Base-by-base conservation (phyloP, 2,797 vertebrate genomes). In the Enteromius mattozi region DNA sequence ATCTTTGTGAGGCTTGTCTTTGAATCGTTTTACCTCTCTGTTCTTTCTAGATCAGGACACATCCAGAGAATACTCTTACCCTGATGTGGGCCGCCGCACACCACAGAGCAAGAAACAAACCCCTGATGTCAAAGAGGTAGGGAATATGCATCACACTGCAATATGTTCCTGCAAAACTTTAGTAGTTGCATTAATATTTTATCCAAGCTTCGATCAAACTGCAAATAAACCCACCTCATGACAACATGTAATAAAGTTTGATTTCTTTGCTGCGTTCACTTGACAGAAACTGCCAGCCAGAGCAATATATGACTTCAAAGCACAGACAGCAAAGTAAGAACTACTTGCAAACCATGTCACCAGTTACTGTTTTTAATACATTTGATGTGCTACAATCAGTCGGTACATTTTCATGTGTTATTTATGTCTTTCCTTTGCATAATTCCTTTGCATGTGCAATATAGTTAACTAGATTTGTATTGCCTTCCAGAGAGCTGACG, bases 281-380 rank as follows among this genome's bases (percentile, higher is more conserved):
- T 35, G 56, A 92, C 92, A 96, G 96, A 95, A 94, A 90, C 85
- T 96, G 90, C 93, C 95, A 92, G 96, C 96, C 89, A 96, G 92
- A 94, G 97, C 96, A 89, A 94, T 96, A 71, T 97, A 97, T 86
- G 96, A 97, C 89, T 97, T 97, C 91, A 97, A 96, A 90, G 97
- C 97, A 92, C 96, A 97, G 89, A 96, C 96, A 80, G 91, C 96
- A 89, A 97, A 97, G 97, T 97, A 96, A 96, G 96, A 82, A 81
- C 59, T 51, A n/a, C 33, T 68, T 27, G 6, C 35, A 72, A 74
- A 83, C 9, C n/a, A 19, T 3, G 47, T n/a, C 66, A n/a, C 66
- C 42, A 42, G 0, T 71, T 30, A 51, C n/a, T 78, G 33, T 51
- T 68, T 17, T 42, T 51, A 65, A 24, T 42, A 35, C 19, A 54